Conservation (phyloP, 2,113 vertebrate species). For the Phyllostomus hastatus region DNA sequence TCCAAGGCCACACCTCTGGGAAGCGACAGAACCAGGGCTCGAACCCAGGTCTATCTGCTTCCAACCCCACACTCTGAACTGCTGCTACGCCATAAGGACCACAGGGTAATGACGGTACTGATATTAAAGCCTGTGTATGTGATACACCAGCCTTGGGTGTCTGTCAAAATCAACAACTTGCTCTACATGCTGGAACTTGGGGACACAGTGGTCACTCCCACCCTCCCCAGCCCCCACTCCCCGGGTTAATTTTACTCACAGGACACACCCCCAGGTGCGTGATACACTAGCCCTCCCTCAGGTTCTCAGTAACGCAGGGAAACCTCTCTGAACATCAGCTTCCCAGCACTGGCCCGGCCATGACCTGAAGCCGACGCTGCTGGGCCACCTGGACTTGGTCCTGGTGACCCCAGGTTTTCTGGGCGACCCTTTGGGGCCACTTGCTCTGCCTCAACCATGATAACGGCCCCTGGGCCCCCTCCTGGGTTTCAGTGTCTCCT, state of each 20-base stretch:
- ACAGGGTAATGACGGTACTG: background rate
- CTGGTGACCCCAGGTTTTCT: accelerated
- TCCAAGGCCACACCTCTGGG: background rate
- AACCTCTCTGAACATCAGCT: background rate
- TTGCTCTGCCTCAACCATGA: background rate
- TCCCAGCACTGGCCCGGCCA: background rate
- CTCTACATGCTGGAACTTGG: background rate
- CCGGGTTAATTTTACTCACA: background rate
- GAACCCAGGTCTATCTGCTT: background rate
- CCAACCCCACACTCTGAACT: background rate
- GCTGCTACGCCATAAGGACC: no score
- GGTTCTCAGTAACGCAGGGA: background rate
- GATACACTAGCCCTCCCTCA: background rate
- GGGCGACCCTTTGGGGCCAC: accelerated
- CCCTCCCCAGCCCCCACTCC: no score
- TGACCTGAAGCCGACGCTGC: background rate
- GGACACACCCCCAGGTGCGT: background rate
- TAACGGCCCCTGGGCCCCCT: background rate
- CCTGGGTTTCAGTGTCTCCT: background rate
- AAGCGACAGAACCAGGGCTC: background rate
- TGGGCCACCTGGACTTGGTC: background rate
- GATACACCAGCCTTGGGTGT: background rate
- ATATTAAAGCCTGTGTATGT: background rate
- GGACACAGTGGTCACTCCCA: background rate
- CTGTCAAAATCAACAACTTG: background rate